Evolutionary conservation across 2,797 vertebrate species (phyloP).

Genomic region (Limnodromus scolopaceus): DNA sequence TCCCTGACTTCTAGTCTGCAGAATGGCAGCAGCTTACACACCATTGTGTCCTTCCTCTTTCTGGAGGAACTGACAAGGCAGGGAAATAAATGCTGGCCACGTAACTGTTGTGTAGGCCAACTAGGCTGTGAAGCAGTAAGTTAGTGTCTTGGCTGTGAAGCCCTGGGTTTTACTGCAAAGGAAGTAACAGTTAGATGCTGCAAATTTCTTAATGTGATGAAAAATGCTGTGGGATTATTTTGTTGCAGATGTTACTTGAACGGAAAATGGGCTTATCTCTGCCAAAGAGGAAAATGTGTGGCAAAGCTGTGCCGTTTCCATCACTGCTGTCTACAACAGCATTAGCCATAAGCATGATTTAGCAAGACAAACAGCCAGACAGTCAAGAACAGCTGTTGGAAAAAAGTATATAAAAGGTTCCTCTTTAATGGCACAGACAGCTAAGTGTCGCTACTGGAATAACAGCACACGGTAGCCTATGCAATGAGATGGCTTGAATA

Average conservation of each 20-base stretch:
- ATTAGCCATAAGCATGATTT: background rate
- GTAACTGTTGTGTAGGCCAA: fast-evolving
- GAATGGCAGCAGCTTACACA: background rate
- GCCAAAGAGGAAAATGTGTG: fast-evolving
- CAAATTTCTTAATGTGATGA: background rate
- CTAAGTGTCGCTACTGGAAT: background rate
- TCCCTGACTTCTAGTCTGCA: background rate
- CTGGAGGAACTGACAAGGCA: background rate
- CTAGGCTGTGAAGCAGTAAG: background rate
- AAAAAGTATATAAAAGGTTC: background rate
- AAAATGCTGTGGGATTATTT: background rate
- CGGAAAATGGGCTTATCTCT: background rate
- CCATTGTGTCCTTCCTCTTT: background rate
- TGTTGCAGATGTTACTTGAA: background rate
- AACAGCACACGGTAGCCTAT: background rate
- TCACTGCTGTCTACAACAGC: background rate
- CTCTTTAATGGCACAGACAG: background rate
- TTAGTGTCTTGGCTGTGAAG: background rate
- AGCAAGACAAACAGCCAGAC: background rate
- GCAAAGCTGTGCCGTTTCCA: background rate
- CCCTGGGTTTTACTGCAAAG: background rate
- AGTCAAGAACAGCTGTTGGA: background rate
- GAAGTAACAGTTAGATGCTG: background rate
- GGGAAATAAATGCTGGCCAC: background rate
- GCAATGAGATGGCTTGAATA: background rate